Base-by-base conservation (phyloP, 1,140 invertebrate genomes). In the Branchinecta lynchi region DNA sequence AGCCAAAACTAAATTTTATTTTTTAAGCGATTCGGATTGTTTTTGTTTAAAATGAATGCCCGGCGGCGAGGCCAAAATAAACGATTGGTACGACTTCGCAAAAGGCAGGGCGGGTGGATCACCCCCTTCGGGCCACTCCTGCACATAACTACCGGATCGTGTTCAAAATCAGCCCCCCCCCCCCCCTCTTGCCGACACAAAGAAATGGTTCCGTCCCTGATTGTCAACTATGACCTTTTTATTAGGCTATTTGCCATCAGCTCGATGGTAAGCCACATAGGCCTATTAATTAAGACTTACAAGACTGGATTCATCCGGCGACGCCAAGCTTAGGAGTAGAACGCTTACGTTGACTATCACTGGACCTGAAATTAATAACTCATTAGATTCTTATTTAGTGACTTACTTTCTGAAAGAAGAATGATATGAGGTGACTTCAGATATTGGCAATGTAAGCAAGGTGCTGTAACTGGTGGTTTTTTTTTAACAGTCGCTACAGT, bases 301-400 rank as follows among this genome's bases (percentile, higher is more conserved):
- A 86, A 94, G 83, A 83, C 91, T 93, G 76, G 90, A 93, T 82
- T 95, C 92, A 81, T 95, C 92, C 68, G 92, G 92, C 71, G 92
- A 95, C 75, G 91, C 90, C 79, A 95, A 84, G 81, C 90, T 93
- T 77, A 95, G 84, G 74, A 95, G 84, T 78, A 93, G 82, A 72
- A 95, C 90, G 80, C 90, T 93, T 77, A 95, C 89, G 80, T 94
- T 93, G 70, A 95, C 90, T 73, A 86, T 88, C 77, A 93, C 84
- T 75, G 89, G 88, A 79, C 88, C 90, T 92, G 83, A 75, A 88
- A 86, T 73, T 80, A 74, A 68, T 66, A 72, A 60, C 44, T 60
- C 15, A 72, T 72, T n/a, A 71, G 66, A 60, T 65, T 7, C 5
- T 20, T 10, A 65, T 66, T 9, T 32, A 65, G 32, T 32, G 32